Evolutionary conservation across 2,797 vertebrate species (phyloP).

Genomic region (Betta splendens): DNA sequence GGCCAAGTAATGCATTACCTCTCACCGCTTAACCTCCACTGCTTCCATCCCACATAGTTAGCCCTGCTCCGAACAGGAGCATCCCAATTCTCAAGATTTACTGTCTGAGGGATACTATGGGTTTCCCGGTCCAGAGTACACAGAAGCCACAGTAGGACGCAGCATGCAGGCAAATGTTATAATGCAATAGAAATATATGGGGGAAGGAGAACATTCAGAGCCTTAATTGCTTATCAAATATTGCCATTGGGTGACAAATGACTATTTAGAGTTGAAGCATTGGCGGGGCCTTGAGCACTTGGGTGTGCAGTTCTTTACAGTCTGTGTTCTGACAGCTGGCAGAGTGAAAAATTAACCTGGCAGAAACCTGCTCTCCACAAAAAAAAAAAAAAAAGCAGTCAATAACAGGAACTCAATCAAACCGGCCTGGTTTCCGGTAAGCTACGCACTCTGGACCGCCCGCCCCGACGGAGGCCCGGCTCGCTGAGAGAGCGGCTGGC

Average conservation of each 20-base stretch:
- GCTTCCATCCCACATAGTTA: constrained; percentile 64
- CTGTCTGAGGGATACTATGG: constrained; percentile 43
- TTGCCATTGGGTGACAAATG: constrained; percentile 61
- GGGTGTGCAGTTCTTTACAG: constrained; percentile 60
- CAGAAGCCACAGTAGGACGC: constrained; percentile 43
- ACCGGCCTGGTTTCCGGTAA: constrained; percentile 88
- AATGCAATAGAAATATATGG: constrained; percentile 11
- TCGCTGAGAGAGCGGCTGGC: constrained; percentile 72
- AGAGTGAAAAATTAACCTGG: constrained; percentile 71
- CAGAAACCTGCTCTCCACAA: constrained; percentile 80
- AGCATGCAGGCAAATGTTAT: constrained; percentile 31
- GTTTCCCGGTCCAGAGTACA: constrained; percentile 50
- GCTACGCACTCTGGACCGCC: constrained; percentile 74
- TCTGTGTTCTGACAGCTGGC: constrained; percentile 77
- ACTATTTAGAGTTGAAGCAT: constrained; percentile 63
- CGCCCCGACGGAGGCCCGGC: constrained; percentile 75
- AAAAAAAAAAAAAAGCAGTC: constrained; percentile 85
- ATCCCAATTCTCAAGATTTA: constrained; percentile 71
- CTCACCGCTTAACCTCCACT: constrained; percentile 68
- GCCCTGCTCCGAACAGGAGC: constrained; percentile 57
- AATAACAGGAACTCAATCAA: constrained; percentile 96
- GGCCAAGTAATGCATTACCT: constrained; percentile 74
- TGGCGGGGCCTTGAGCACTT: constrained; percentile 49
- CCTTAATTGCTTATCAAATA: constrained; percentile 64
- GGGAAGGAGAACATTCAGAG: constrained; percentile 35